phyloP scores from a whole-genome alignment of 1,140 invertebrate species.

The Coboldia fuscipes region DNA sequence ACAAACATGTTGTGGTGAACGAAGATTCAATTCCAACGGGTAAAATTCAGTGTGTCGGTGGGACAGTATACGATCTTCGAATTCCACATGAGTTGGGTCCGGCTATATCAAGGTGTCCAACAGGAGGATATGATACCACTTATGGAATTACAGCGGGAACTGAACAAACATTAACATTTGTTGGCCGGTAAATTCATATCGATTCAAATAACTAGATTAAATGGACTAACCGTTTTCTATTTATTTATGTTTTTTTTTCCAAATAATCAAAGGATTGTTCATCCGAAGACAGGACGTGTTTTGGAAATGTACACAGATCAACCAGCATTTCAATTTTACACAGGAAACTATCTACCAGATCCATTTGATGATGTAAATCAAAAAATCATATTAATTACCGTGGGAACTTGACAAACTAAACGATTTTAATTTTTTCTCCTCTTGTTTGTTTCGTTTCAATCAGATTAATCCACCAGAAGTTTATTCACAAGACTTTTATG shows the following conservation, averaged over 20 bases:
- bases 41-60: slow-evolving; percentile 32
- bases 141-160: slow-evolving; percentile 27
- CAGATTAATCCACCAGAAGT: not conserved
- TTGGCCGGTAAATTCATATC: slow-evolving; percentile 26
- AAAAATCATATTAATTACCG: not conserved
- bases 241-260: too few relatives aligned
- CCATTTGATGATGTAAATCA: slow-evolving; percentile 1
- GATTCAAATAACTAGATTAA: too few relatives aligned
- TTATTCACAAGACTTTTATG: slow-evolving; percentile 1
- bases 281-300: slow-evolving; percentile 32
- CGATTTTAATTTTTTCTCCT: not conserved
- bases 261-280: slow-evolving; percentile 25
- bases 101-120: slow-evolving; percentile 18
- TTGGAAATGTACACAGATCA: slow-evolving; percentile 38
- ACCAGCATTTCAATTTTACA: slow-evolving; percentile 47
- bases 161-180: slow-evolving; percentile 6
- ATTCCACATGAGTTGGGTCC: slow-evolving; percentile 25
- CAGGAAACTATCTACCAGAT: slow-evolving; percentile 30
- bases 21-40: slow-evolving; percentile 52
- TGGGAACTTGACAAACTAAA: not conserved
- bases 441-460: slow-evolving; percentile 6
- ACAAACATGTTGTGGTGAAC: slow-evolving; percentile 47
- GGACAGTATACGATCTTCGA: slow-evolving; percentile 42
- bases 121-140: slow-evolving; percentile 47
- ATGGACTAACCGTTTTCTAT: too few relatives aligned